Percentiles rank a stretch among this genome's conserved stretches.
These are phyloP conservation scores for Enteromius argenteus DNA, from an alignment of 2,797 vertebrate genomes.

Conservation along the genomic window DNA sequence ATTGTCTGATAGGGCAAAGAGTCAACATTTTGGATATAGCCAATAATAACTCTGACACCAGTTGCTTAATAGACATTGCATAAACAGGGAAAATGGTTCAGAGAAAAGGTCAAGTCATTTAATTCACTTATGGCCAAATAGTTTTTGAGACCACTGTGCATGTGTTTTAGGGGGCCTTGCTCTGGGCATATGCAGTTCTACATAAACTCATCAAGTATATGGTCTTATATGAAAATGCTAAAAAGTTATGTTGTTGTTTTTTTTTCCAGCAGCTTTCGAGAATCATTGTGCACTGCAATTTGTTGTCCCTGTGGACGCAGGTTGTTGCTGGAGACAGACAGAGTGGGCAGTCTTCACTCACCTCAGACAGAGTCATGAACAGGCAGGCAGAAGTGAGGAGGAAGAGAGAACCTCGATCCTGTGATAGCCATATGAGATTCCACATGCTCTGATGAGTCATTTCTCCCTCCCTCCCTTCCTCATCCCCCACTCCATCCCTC, in stretches of 20 bases:
- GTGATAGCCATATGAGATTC: conserved; percentile 93
- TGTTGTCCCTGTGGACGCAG: conserved; percentile 3
- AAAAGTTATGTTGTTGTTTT: background rate
- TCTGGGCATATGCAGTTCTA: background rate
- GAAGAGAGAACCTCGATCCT: conserved; percentile 80
- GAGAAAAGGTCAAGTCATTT: background rate
- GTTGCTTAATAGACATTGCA: background rate
- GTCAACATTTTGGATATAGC: background rate
- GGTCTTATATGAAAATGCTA: background rate
- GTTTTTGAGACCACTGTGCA: background rate
- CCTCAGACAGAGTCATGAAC: conserved; percentile 55
- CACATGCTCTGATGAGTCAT: conserved; percentile 91
- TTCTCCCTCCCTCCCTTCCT: conserved; percentile 79
- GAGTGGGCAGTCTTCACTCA: conserved; percentile 22
- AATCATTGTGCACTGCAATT: background rate
- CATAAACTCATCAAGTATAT: background rate
- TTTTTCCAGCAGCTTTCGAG: background rate
- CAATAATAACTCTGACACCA: background rate
- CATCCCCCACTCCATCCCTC: conserved; percentile 65
- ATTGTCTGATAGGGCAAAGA: background rate
- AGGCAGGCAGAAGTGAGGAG: conserved; percentile 58
- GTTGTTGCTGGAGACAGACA: conserved; percentile 18
- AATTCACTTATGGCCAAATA: background rate
- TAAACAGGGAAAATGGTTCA: background rate
- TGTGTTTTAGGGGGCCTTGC: background rate